Conservation (phyloP, 2,113 vertebrate genomes). For the Poecilia latipinna region DNA sequence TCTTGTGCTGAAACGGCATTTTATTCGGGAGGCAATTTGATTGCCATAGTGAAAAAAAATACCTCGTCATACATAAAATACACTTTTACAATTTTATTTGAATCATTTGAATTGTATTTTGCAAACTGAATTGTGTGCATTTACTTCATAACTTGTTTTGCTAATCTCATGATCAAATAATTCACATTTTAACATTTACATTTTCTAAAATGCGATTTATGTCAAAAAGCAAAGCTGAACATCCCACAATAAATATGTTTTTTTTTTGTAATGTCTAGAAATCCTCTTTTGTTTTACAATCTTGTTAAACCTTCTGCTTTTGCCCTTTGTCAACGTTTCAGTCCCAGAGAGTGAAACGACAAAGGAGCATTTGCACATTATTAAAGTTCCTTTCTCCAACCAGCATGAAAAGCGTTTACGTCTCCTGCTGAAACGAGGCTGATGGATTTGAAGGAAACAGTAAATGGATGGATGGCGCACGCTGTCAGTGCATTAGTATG, state of each 20-base stretch:
- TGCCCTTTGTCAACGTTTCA: not conserved
- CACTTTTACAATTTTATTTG: not conserved
- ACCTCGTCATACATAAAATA: not conserved
- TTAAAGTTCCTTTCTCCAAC: constrained; percentile 10
- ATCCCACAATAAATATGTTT: too few species aligned
- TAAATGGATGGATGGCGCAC: constrained; percentile 19
- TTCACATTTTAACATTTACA: too few species aligned
- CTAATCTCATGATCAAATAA: not conserved
- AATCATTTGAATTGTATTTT: not conserved
- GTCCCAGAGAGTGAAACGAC: constrained; percentile 7
- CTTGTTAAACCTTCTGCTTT: constrained; percentile 1
- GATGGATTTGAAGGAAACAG: not conserved
- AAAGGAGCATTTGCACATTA: constrained; percentile 24
- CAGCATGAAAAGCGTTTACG: constrained; percentile 1
- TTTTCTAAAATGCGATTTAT: constrained; percentile 11
- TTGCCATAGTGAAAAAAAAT: not conserved
- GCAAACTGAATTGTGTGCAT: not conserved
- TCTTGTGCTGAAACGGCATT: constrained; percentile 36
- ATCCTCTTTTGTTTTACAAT: too few species aligned
- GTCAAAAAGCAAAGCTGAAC: not conserved
- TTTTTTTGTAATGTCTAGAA: too few species aligned
- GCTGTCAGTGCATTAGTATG: constrained; percentile 28
- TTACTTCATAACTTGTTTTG: not conserved
- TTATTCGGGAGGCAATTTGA: constrained; percentile 50
- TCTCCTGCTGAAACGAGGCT: not conserved